These are phyloP conservation scores for Crotalus tigris DNA, from an alignment of 2,113 vertebrate genomes.

Conservation along the genomic window DNA sequence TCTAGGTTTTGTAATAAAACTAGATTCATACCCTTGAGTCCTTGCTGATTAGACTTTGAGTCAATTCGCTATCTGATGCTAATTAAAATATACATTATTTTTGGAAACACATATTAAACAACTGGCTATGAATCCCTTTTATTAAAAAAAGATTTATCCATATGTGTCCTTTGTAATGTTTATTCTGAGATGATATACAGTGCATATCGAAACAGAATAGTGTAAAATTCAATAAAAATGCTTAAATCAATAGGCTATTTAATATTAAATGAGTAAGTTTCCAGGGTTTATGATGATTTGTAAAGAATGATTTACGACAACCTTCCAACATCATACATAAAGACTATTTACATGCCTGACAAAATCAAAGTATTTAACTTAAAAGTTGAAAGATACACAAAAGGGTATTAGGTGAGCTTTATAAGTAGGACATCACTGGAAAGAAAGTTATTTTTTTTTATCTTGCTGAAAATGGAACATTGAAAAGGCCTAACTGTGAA, in stretches of 20 bases:
- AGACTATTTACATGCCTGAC: neutral
- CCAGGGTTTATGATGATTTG: neutral
- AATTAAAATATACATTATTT: neutral
- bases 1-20: neutral
- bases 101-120: neutral
- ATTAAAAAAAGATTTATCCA: neutral
- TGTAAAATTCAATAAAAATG: neutral
- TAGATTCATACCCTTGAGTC: neutral
- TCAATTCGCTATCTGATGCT: neutral
- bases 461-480: neutral
- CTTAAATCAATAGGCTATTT: neutral
- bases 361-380: neutral
- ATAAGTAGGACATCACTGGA: neutral
- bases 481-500: neutral
- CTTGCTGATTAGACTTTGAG: neutral
- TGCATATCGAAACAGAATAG: neutral
- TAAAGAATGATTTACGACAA: neutral
- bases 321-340: neutral
- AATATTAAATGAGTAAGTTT: neutral
- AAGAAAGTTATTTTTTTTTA: neutral
- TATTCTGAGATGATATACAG: neutral
- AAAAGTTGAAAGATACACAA: neutral
- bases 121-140: neutral
- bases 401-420: neutral
- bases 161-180: neutral